A percentile compares a stretch with the other conserved stretches of the same genome.
These are phyloP conservation scores for Campylomormyrus tamandua DNA, from an alignment of 2,113 vertebrate species.

Conservation along the genomic window DNA sequence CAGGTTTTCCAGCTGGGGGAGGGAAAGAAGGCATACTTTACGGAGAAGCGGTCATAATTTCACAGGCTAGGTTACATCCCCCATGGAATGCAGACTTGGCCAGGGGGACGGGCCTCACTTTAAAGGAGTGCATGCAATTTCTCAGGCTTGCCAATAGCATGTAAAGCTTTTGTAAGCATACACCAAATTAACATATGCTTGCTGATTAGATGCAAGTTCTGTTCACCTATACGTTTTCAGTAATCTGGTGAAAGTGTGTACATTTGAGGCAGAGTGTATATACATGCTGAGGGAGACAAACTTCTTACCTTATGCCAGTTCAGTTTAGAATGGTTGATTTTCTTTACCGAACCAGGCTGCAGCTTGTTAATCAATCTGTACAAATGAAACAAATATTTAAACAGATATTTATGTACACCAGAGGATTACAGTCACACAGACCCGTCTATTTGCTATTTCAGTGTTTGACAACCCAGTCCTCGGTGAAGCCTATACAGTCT, in stretches of 20 bases:
- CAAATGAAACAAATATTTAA: constrained; percentile 13
- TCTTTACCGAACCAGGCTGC: constrained; percentile 75
- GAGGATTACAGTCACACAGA: not conserved
- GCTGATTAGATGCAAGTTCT: not conserved
- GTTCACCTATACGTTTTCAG: not conserved
- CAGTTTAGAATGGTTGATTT: constrained; percentile 76
- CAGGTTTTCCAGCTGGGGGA: constrained; percentile 74
- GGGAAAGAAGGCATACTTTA: not conserved
- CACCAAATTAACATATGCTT: not conserved
- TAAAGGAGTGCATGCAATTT: not conserved
- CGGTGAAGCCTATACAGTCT: not conserved
- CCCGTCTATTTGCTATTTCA: not conserved
- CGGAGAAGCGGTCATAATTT: not conserved
- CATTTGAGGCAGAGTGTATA: not conserved
- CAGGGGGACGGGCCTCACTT: not conserved
- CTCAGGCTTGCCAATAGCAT: not conserved
- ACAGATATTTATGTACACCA: not conserved
- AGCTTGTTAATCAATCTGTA: constrained; percentile 74
- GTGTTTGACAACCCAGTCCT: not conserved
- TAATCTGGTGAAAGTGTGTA: not conserved
- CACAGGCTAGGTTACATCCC: not conserved
- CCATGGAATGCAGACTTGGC: not conserved
- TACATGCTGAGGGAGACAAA: not conserved
- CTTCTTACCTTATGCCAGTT: constrained; percentile 81
- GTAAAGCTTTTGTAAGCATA: not conserved